Conservation (phyloP, 2,113 vertebrate genomes). For the Aegithalos caudatus region DNA sequence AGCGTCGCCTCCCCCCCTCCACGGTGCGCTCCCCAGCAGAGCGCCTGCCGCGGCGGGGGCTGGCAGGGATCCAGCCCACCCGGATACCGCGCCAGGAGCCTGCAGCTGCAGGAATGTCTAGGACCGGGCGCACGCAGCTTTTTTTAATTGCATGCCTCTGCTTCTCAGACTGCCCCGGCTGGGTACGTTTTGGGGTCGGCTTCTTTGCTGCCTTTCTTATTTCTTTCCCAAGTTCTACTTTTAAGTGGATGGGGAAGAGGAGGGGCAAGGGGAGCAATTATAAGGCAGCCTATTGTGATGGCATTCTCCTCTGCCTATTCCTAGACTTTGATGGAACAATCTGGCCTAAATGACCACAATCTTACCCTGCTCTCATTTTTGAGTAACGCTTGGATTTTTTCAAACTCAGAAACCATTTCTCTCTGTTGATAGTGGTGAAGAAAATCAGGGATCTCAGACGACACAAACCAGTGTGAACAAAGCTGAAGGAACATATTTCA, state of each 20-base stretch:
- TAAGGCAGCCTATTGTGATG: not conserved
- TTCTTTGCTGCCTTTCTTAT: not conserved
- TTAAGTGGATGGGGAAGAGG: not conserved
- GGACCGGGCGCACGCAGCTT: not conserved
- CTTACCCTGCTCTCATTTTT: not conserved
- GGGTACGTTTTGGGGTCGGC: not conserved
- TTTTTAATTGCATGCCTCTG: not conserved
- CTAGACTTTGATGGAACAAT: not conserved
- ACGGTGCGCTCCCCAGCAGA: not conserved
- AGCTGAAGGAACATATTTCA: not conserved
- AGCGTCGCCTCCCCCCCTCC: not conserved
- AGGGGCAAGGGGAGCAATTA: not conserved
- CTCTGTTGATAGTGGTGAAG: not conserved
- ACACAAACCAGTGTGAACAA: not conserved
- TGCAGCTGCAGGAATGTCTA: constrained; percentile 70
- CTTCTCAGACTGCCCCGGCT: not conserved
- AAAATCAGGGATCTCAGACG: not conserved
- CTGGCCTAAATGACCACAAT: not conserved
- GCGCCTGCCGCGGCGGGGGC: constrained; percentile 1
- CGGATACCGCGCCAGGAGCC: constrained; percentile 33
- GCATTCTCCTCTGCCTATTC: not conserved
- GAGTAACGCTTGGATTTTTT: not conserved
- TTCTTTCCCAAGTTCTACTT: not conserved
- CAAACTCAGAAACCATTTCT: not conserved
- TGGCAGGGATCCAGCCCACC: constrained; percentile 39